These are phyloP conservation scores for Argyrosomus regius DNA, from an alignment of 2,797 vertebrate genomes.

Conservation along the genomic window DNA sequence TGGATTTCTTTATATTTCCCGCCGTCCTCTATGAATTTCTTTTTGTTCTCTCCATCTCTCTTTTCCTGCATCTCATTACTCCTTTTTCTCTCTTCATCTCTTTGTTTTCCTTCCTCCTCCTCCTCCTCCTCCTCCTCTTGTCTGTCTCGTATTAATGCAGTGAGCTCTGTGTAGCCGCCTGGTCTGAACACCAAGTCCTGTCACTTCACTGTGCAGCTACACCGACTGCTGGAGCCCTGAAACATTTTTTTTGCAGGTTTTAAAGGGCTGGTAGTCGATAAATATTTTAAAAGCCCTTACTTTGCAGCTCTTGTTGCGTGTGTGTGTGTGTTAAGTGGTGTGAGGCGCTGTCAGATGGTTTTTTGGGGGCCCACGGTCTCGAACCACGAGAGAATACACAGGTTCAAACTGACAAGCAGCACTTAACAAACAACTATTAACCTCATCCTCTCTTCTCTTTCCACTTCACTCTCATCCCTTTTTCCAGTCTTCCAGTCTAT, in stretches of 20 bases:
- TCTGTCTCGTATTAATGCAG: slow-evolving; percentile 54
- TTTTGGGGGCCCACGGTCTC: slow-evolving; percentile 15
- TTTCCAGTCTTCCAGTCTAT: background rate
- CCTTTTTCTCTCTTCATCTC: slow-evolving; percentile 1
- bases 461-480: background rate
- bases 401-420: slow-evolving; percentile 53
- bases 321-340: slow-evolving; percentile 43
- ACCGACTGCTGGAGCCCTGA: slow-evolving; percentile 34
- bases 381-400: slow-evolving; percentile 39
- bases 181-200: slow-evolving; percentile 61
- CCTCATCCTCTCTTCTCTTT: slow-evolving; percentile 11
- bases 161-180: slow-evolving; percentile 45
- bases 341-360: slow-evolving; percentile 56
- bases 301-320: slow-evolving; percentile 62
- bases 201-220: slow-evolving; percentile 55
- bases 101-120: slow-evolving; percentile 29
- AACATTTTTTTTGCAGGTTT: slow-evolving; percentile 49
- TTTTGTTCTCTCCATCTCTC: slow-evolving; percentile 31
- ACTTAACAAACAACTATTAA: slow-evolving; percentile 53
- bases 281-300: slow-evolving; percentile 75
- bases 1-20: slow-evolving; percentile 42
- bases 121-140: slow-evolving; percentile 24
- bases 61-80: slow-evolving; percentile 55
- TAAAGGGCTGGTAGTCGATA: slow-evolving; percentile 69
- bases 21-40: slow-evolving; percentile 37